A percentile compares a stretch with the other conserved stretches of the same genome.
Conservation (phyloP, 2,797 vertebrate genomes). For the Champsocephalus gunnari region DNA sequence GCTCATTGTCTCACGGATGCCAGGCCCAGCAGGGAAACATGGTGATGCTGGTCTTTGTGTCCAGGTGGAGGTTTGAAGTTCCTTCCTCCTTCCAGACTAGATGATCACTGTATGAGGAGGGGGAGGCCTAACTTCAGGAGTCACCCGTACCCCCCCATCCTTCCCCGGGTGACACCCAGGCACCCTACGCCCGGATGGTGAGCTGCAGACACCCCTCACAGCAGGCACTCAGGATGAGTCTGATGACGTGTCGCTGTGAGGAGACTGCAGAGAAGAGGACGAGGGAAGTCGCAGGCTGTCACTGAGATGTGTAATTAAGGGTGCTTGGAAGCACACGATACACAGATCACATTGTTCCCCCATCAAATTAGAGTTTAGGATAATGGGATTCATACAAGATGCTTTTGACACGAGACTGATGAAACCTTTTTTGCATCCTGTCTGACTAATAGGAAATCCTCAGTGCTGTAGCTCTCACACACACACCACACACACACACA, state of each 20-base stretch:
- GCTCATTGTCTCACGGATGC: background rate
- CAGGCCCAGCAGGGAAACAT: background rate
- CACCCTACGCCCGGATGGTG: background rate
- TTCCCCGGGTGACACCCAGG: background rate
- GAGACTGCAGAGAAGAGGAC: background rate
- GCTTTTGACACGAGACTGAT: constrained; percentile 7
- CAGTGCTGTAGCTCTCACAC: too few species aligned
- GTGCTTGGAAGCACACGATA: background rate
- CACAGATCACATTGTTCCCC: background rate
- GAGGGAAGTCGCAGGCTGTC: constrained; percentile 6
- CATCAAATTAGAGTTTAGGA: background rate
- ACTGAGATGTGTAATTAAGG: background rate
- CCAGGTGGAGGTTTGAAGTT: background rate
- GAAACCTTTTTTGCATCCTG: background rate
- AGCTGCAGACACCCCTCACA: constrained; percentile 16
- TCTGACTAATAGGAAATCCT: background rate
- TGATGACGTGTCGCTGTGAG: background rate
- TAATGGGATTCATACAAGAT: background rate
- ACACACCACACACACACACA: too few species aligned
- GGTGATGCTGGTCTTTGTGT: background rate
- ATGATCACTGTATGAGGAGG: background rate
- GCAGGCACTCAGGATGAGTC: background rate
- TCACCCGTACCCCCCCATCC: background rate
- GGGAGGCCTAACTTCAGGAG: constrained; percentile 4
- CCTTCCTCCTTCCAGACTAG: background rate